A percentile compares a stretch with the other conserved stretches of the same genome.
Evolutionary conservation across 2,113 vertebrate species (phyloP).

Genomic region (Hystrix brachyura): DNA sequence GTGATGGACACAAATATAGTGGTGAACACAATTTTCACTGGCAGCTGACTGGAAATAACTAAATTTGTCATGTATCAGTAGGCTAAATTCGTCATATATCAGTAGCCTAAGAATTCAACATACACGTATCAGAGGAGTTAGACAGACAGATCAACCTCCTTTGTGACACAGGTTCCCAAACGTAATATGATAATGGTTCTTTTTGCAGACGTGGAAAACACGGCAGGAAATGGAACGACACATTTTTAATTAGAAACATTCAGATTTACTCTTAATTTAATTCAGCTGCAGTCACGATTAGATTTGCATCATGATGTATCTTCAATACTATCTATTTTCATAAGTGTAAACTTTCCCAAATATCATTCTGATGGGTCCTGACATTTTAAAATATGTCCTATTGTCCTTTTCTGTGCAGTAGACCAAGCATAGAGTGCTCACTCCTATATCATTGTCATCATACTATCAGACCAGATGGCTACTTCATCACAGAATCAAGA

Average conservation of each 20-base stretch:
- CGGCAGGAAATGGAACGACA: conserved; percentile 81
- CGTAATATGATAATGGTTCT: conserved; percentile 77
- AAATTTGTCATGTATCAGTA: not conserved
- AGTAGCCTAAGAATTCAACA: conserved; percentile 13
- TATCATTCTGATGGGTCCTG: conserved; percentile 91
- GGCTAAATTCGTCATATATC: not conserved
- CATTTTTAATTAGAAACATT: conserved; percentile 89
- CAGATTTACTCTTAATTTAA: conserved; percentile 89
- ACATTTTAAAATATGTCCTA: conserved; percentile 94
- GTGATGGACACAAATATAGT: conserved; percentile 64
- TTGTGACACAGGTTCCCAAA: conserved; percentile 64
- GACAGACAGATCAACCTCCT: not conserved
- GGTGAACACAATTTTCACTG: conserved; percentile 53
- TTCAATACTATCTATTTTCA: conserved; percentile 92
- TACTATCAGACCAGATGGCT: conserved; percentile 94
- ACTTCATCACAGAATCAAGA: conserved; percentile 91
- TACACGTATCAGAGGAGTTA: not conserved
- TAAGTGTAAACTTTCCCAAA: conserved; percentile 91
- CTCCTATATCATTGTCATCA: conserved; percentile 91
- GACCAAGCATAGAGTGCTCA: conserved; percentile 91
- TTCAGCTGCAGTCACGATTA: conserved; percentile 87
- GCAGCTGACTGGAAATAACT: conserved; percentile 47
- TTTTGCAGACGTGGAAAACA: conserved; percentile 74
- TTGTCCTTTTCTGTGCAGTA: conserved; percentile 92
- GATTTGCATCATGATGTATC: conserved; percentile 90